phyloP scores from a whole-genome alignment of 2,888 invertebrate species.

The Dusona sp. region DNA sequence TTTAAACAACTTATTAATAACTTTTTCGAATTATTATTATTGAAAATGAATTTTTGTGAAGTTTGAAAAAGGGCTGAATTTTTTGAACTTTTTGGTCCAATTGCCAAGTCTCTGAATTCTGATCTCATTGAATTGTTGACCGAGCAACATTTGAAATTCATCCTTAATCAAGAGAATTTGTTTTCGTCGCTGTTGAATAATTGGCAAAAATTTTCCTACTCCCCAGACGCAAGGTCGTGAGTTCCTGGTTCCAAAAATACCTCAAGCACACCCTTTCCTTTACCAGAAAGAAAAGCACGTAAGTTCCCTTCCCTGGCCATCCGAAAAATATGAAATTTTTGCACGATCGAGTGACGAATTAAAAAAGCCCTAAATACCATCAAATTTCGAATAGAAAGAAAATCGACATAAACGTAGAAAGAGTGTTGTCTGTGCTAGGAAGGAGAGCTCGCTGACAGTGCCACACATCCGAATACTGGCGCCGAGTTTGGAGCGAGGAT shows the following conservation, averaged over 20 bases:
- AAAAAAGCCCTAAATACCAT: neutral
- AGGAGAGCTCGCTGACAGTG: slow-evolving; percentile 90
- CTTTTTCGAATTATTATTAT: too few species aligned
- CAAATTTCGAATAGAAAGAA: neutral
- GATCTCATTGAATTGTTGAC: neutral
- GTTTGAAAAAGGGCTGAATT: too few species aligned
- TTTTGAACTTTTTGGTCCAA: too few species aligned
- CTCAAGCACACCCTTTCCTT: slow-evolving; percentile 60
- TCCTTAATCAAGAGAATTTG: neutral
- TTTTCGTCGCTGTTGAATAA: slow-evolving; percentile 3
- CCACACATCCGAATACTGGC: slow-evolving; percentile 94
- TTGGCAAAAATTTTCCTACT: slow-evolving; percentile 23
- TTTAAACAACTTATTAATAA: too few species aligned
- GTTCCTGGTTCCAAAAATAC: slow-evolving; percentile 64
- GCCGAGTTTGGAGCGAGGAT: slow-evolving; percentile 92
- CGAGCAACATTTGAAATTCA: neutral
- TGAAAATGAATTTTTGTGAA: too few species aligned
- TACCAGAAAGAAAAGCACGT: slow-evolving; percentile 55
- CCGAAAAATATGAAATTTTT: neutral
- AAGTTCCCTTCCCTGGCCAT: slow-evolving; percentile 55
- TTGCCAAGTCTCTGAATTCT: too few species aligned
- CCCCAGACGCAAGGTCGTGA: slow-evolving; percentile 61
- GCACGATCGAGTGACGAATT: neutral
- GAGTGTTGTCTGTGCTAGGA: slow-evolving; percentile 83
- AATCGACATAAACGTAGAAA: slow-evolving; percentile 72